Evolutionary conservation across 2,797 vertebrate genomes (phyloP).

Genomic region (Amazona ochrocephala): DNA sequence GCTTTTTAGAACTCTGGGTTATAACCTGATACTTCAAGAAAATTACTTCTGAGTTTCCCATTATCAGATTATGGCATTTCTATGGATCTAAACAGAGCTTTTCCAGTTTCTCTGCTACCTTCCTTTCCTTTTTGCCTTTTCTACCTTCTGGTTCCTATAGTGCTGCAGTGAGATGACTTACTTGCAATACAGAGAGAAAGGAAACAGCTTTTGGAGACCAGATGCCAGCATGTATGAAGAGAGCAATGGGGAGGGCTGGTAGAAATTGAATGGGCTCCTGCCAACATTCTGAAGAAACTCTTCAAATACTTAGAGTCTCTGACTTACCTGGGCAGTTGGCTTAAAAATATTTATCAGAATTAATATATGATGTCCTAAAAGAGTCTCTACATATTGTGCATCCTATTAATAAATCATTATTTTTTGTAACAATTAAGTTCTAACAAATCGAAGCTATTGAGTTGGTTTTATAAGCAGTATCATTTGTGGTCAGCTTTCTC

Average conservation of each 20-base stretch:
- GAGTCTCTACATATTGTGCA: background rate
- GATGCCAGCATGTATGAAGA: background rate
- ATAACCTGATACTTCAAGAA: background rate
- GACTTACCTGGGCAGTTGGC: background rate
- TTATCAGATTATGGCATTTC: background rate
- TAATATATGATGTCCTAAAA: background rate
- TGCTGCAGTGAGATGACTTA: background rate
- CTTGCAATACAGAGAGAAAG: background rate
- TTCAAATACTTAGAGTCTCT: background rate
- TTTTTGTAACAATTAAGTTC: background rate
- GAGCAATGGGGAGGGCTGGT: background rate
- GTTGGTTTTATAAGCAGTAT: background rate
- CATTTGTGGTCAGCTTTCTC: background rate
- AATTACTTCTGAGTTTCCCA: background rate
- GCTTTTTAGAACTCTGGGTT: background rate
- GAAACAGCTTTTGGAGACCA: constrained; percentile 24
- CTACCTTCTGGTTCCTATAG: background rate
- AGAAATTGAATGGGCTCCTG: background rate
- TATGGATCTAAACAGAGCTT: background rate
- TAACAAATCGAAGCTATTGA: background rate
- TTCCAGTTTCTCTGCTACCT: background rate
- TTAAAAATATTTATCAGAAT: background rate
- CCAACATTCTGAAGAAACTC: background rate
- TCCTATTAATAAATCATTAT: background rate
- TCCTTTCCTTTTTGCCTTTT: background rate